phyloP scores from a whole-genome alignment of 2,888 invertebrate genomes.

The Gastracanthus pulcherrimus region DNA sequence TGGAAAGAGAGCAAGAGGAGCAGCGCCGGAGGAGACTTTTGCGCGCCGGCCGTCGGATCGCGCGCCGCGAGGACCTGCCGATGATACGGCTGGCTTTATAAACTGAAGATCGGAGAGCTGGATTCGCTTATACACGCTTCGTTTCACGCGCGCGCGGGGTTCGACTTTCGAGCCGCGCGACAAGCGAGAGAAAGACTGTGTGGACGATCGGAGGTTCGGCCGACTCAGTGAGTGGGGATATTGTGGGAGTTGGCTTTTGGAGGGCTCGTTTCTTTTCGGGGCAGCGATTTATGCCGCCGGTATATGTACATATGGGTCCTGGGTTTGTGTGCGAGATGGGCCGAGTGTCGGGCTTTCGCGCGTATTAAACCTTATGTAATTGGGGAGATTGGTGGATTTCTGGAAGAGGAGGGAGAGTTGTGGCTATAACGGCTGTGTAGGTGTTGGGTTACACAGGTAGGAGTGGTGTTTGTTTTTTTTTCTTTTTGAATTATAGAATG shows the following conservation, averaged over 20 bases:
- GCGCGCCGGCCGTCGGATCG: too few relatives aligned
- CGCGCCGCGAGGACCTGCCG: background rate
- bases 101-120: conserved; percentile 11
- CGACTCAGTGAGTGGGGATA: background rate
- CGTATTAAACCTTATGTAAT: background rate
- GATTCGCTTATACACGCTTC: background rate
- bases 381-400: background rate
- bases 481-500: background rate
- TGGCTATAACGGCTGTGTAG: background rate
- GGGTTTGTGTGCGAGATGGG: too few relatives aligned
- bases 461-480: background rate
- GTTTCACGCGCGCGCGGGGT: background rate
- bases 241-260: conserved; percentile 36
- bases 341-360: background rate
- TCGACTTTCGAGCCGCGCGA: too few relatives aligned
- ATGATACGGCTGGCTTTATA: conserved; percentile 21
- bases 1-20: background rate
- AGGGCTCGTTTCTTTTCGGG: conserved; percentile 4
- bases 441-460: background rate
- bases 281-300: background rate
- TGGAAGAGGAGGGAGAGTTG: background rate
- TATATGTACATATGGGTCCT: too few relatives aligned
- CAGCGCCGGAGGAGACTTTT: too few relatives aligned
- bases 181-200: too few relatives aligned
- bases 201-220: background rate